phyloP scores from a whole-genome alignment of 2,797 vertebrate species.

The Lemur catta region DNA sequence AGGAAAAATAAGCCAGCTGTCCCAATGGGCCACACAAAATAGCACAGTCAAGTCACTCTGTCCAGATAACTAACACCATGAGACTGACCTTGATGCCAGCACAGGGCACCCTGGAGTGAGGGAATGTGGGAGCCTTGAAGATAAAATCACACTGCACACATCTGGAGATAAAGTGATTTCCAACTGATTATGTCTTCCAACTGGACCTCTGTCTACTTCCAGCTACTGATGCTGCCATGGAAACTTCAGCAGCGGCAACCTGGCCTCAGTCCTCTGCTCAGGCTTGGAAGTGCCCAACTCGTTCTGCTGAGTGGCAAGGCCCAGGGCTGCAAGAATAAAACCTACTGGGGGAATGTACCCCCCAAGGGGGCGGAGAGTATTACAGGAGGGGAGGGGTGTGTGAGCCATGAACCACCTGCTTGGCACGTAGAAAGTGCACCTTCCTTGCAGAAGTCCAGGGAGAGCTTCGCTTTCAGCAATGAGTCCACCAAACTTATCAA shows the following conservation, averaged over 20 bases:
- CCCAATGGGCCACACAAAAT: neutral
- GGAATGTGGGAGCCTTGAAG: neutral
- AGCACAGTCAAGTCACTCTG: neutral
- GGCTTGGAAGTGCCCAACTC: neutral
- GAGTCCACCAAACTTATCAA: accelerated
- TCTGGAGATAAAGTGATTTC: neutral
- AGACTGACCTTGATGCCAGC: neutral
- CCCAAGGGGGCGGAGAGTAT: accelerated
- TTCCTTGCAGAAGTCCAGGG: neutral
- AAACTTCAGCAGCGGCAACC: neutral
- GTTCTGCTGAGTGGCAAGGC: neutral
- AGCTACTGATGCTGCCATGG: neutral
- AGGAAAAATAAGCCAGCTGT: neutral
- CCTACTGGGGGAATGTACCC: neutral
- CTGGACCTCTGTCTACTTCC: neutral
- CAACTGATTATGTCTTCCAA: neutral
- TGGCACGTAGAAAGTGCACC: accelerated
- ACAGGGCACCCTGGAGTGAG: accelerated
- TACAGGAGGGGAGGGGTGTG: neutral
- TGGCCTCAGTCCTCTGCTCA: accelerated
- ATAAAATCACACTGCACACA: neutral
- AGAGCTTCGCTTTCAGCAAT: neutral
- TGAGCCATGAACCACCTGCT: neutral
- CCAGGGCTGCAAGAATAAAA: neutral
- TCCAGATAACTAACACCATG: neutral